Evolutionary conservation across 2,888 invertebrate species (phyloP).

Genomic region (Hedychridium roseum): DNA sequence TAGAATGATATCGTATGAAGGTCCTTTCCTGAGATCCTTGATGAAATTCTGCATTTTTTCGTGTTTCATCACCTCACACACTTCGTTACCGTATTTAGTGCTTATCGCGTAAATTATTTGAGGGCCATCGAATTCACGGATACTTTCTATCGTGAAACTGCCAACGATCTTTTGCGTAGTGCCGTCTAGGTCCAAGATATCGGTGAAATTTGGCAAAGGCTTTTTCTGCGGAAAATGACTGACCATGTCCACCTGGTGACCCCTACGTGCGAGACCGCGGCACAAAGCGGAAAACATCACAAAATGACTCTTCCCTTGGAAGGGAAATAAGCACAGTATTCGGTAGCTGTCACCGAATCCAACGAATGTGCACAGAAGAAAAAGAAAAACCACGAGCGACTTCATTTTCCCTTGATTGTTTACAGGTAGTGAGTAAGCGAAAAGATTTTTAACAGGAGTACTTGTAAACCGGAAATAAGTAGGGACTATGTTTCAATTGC

Average conservation of each 20-base stretch:
- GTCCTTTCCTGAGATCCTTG: slow-evolving; percentile 41
- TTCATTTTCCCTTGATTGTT: no score
- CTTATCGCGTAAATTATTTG: slow-evolving; percentile 10
- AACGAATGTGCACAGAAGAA: slow-evolving; percentile 1
- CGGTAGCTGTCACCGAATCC: slow-evolving; percentile 36
- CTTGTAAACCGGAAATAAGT: no score
- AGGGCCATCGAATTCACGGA: neutral
- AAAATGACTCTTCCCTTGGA: slow-evolving; percentile 64
- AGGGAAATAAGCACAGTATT: slow-evolving; percentile 63
- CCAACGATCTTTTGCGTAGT: slow-evolving; percentile 28
- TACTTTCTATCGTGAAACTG: slow-evolving; percentile 41
- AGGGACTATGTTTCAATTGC: no score
- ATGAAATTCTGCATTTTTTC: slow-evolving; percentile 39
- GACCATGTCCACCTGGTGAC: slow-evolving; percentile 63
- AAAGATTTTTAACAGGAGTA: no score
- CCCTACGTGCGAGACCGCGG: slow-evolving; percentile 59
- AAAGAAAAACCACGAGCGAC: neutral
- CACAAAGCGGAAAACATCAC: slow-evolving; percentile 63
- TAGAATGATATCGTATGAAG: slow-evolving; percentile 48
- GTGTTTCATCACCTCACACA: slow-evolving; percentile 34
- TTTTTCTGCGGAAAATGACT: slow-evolving; percentile 56
- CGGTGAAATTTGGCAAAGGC: slow-evolving; percentile 51
- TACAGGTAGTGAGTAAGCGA: no score
- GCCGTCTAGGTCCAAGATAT: slow-evolving; percentile 49
- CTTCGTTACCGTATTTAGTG: slow-evolving; percentile 21